Evolutionary conservation across 2,888 invertebrate genomes (phyloP).

Genomic region (Bellardia bayeri): DNA sequence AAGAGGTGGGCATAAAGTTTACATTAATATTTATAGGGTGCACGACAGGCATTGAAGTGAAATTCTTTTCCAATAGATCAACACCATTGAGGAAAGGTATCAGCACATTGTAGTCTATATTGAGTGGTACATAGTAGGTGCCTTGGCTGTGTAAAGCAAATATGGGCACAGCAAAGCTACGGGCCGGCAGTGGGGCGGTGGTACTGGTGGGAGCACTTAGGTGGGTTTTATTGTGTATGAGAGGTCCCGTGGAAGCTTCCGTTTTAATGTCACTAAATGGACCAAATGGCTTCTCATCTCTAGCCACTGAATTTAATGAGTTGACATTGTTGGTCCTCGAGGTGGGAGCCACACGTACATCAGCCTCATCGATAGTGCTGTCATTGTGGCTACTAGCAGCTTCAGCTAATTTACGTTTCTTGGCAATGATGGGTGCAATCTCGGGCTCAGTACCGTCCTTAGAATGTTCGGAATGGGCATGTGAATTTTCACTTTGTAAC

Average conservation of each 20-base stretch:
- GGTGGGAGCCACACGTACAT: conserved; percentile 70
- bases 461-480: conserved; percentile 82
- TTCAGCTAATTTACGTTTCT: conserved; percentile 82
- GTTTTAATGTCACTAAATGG: conserved; percentile 82
- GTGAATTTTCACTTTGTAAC: conserved; percentile 82
- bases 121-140: conserved; percentile 94
- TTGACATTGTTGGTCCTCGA: conserved; percentile 69
- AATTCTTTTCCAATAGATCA: conserved; percentile 86
- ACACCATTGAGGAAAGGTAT: conserved; percentile 88
- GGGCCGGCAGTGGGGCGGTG: conserved; percentile 76
- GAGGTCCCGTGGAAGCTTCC: conserved; percentile 72
- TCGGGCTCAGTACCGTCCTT: conserved; percentile 83
- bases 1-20: conserved; percentile 86
- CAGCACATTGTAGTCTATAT: conserved; percentile 90
- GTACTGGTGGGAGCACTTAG: conserved; percentile 72
- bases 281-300: conserved; percentile 79
- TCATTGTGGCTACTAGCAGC: conserved; percentile 72
- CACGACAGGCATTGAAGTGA: conserved; percentile 86
- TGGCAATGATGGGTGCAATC: conserved; percentile 82
- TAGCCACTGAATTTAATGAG: conserved; percentile 48
- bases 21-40: conserved; percentile 96
- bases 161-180: conserved; percentile 89
- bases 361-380: conserved; percentile 66
- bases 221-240: conserved; percentile 67
- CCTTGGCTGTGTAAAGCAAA: conserved; percentile 96